phyloP scores from a whole-genome alignment of 2,797 vertebrate genomes.

The Pipistrellus kuhlii region DNA sequence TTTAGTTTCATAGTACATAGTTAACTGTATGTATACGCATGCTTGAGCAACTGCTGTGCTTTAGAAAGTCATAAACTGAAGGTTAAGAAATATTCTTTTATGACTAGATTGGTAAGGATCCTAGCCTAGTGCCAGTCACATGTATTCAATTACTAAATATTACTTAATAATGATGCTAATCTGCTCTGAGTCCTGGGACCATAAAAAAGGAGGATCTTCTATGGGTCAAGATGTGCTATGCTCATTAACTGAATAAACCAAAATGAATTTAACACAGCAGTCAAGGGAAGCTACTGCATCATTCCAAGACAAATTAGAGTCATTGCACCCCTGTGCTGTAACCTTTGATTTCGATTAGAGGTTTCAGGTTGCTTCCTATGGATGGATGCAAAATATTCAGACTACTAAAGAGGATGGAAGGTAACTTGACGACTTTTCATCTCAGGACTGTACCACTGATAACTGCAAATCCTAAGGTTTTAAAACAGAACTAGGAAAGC shows the following conservation, averaged over 20 bases:
- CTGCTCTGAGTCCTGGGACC: constrained; percentile 50
- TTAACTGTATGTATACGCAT: background rate
- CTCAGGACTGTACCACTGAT: background rate
- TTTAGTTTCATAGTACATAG: background rate
- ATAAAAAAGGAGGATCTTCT: constrained; percentile 67
- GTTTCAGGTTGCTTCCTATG: constrained; percentile 69
- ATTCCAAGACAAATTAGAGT: constrained; percentile 79
- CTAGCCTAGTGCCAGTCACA: constrained; percentile 33
- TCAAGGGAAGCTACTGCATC: constrained; percentile 69
- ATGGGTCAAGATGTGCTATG: constrained; percentile 68
- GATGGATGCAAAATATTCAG: constrained; percentile 64
- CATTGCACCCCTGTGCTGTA: constrained; percentile 75
- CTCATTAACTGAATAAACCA: constrained; percentile 76
- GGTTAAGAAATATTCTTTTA: constrained; percentile 4
- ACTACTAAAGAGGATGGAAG: constrained; percentile 58
- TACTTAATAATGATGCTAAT: constrained; percentile 71
- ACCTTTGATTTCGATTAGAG: constrained; percentile 79
- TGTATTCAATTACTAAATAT: constrained; percentile 59
- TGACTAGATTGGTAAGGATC: constrained; percentile 31
- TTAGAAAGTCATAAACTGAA: constrained; percentile 42
- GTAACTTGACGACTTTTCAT: constrained; percentile 55
- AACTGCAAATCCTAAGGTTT: constrained; percentile 40
- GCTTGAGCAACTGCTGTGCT: background rate
- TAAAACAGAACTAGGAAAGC: background rate
- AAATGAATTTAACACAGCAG: constrained; percentile 77